Evolutionary conservation across 2,888 invertebrate species (phyloP).

Genomic region (Brenthis daphne): DNA sequence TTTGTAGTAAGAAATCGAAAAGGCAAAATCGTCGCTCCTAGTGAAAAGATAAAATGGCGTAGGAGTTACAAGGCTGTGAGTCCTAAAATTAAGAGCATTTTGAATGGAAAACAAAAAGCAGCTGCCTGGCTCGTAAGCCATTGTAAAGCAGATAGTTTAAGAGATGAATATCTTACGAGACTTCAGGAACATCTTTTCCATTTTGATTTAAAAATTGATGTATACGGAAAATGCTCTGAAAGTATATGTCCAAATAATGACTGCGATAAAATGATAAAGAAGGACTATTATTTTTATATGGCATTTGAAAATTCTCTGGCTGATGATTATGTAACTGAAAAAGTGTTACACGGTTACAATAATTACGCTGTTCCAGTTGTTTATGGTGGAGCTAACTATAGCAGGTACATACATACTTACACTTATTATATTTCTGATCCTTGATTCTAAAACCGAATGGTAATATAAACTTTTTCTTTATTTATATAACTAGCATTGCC

Average conservation of each 20-base stretch:
- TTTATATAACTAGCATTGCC: too few species aligned
- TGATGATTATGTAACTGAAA: constrained; percentile 63
- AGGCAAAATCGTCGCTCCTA: constrained; percentile 54
- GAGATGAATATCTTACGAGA: constrained; percentile 51
- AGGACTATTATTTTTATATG: constrained; percentile 62
- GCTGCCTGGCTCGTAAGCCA: constrained; percentile 58
- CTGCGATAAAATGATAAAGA: constrained; percentile 50
- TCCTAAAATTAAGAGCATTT: constrained; percentile 44
- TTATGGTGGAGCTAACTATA: constrained; percentile 78
- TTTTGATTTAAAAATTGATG: constrained; percentile 32
- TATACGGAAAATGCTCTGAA: constrained; percentile 52
- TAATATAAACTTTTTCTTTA: too few species aligned
- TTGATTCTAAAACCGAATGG: too few species aligned
- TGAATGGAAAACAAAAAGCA: constrained; percentile 51
- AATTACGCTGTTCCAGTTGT: constrained; percentile 86
- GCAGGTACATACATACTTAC: too few species aligned
- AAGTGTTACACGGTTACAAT: constrained; percentile 67
- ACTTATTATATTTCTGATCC: too few species aligned
- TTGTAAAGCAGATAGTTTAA: constrained; percentile 48
- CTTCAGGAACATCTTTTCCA: constrained; percentile 48
- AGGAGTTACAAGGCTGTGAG: constrained; percentile 39
- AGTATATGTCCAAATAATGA: constrained; percentile 45
- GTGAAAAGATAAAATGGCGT: constrained; percentile 46
- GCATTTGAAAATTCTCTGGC: constrained; percentile 62
- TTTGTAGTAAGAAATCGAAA: constrained; percentile 52